phyloP scores from a whole-genome alignment of 1,140 invertebrate species.

The Aphelinus atriplicis region DNA sequence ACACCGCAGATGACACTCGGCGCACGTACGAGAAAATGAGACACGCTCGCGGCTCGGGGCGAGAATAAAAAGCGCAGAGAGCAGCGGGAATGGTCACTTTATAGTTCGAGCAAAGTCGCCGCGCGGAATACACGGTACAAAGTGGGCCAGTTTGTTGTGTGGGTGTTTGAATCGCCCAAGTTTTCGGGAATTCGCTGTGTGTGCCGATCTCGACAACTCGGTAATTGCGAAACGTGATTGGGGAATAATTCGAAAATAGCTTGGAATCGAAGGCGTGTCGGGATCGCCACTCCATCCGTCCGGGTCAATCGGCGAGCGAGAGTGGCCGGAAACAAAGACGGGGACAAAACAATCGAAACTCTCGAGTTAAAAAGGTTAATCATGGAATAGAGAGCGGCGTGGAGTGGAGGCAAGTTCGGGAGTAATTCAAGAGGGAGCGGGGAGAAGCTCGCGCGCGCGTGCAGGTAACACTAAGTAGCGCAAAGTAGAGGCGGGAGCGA shows the following conservation, averaged over 20 bases:
- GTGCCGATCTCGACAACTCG: no score
- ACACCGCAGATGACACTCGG: slow-evolving; percentile 3
- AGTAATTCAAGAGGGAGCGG: not conserved
- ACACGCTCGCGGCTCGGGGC: not conserved
- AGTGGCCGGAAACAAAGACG: slow-evolving; percentile 11
- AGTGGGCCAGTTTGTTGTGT: no score
- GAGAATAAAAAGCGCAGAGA: no score
- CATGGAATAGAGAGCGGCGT: not conserved
- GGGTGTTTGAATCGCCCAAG: no score
- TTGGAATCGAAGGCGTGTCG: no score
- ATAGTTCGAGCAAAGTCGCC: no score
- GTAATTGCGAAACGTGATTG: no score
- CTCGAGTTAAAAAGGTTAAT: not conserved
- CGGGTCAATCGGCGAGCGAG: not conserved
- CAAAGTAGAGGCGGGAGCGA: not conserved
- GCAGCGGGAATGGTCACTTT: no score
- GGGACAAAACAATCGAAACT: not conserved
- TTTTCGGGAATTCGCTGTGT: no score
- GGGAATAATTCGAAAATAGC: no score
- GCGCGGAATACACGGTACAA: no score
- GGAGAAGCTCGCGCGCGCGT: not conserved
- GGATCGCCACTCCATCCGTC: no score
- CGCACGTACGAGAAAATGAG: slow-evolving; percentile 27
- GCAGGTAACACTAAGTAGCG: slow-evolving; percentile 10
- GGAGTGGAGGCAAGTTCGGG: not conserved